A percentile compares a stretch with the other conserved stretches of the same genome.
Evolutionary conservation across 2,797 vertebrate genomes (phyloP).

Genomic region (Alcedo atthis): DNA sequence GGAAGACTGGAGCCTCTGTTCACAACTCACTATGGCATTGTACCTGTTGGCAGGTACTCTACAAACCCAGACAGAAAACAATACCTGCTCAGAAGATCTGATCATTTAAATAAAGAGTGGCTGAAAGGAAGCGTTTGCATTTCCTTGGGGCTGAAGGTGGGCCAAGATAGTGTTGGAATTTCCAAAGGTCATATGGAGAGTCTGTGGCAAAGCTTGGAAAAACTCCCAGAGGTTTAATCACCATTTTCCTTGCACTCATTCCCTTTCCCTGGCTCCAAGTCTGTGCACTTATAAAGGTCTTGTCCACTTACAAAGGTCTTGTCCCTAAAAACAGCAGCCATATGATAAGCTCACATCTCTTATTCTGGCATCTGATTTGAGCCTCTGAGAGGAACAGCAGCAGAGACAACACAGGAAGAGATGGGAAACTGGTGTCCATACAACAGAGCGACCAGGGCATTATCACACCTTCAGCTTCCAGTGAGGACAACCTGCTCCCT

Average conservation of each 20-base stretch:
- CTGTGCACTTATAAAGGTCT: not conserved
- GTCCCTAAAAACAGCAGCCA: rapidly evolving
- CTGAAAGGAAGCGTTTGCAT: not conserved
- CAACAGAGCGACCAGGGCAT: not conserved
- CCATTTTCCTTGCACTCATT: not conserved
- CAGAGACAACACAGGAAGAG: not conserved
- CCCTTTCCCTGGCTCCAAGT: not conserved
- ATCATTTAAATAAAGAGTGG: not conserved
- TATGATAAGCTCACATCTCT: not conserved
- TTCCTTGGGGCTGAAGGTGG: not conserved
- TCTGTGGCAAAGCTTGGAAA: not conserved
- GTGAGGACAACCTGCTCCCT: not conserved
- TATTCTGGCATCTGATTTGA: not conserved
- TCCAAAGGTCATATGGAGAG: not conserved
- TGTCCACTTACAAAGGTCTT: not conserved
- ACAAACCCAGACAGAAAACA: not conserved
- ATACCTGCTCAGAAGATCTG: not conserved
- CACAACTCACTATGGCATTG: not conserved
- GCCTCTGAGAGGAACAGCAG: not conserved
- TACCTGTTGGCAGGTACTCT: not conserved
- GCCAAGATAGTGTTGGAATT: not conserved
- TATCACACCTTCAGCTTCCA: not conserved
- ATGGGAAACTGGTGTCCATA: not conserved
- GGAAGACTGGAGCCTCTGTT: not conserved
- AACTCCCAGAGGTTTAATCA: not conserved